Percentiles rank a stretch among this genome's conserved stretches.
phyloP scores from a whole-genome alignment of 2,113 vertebrate genomes.

The Antigone vipio region DNA sequence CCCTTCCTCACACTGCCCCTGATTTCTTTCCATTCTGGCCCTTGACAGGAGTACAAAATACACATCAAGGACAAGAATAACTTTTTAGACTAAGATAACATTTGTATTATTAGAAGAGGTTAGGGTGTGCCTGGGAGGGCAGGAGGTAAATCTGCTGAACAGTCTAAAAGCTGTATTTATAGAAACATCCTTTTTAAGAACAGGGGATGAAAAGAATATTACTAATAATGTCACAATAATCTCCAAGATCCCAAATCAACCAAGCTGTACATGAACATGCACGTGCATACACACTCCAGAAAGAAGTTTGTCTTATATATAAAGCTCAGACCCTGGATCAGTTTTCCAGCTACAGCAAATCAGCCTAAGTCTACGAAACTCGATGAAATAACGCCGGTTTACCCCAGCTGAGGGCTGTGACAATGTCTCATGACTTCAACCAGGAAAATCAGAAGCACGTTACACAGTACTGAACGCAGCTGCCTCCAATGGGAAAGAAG shows the following conservation, averaged over 20 bases:
- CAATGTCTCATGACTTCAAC: neutral
- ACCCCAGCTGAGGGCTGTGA: neutral
- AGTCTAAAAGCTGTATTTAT: conserved; percentile 44
- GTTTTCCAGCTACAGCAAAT: neutral
- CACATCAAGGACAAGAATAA: conserved; percentile 37
- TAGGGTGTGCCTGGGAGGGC: conserved; percentile 49
- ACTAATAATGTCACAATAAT: neutral
- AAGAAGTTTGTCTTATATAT: neutral
- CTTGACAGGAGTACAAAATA: conserved; percentile 27
- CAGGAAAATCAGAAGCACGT: neutral
- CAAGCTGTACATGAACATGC: neutral
- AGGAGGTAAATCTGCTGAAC: conserved; percentile 54
- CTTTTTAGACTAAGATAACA: conserved; percentile 9
- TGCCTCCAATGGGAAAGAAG: neutral
- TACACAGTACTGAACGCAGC: neutral
- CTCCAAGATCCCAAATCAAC: neutral
- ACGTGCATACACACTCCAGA: neutral
- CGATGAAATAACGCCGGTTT: neutral
- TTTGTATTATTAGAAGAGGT: conserved; percentile 51
- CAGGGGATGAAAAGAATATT: neutral
- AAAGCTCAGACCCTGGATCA: neutral
- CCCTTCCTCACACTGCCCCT: neutral
- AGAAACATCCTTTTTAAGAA: neutral
- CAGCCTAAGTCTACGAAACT: neutral
- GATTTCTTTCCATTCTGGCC: conserved; percentile 19